Conservation (phyloP, 2,797 vertebrate genomes). For the Graptemys geographica region DNA sequence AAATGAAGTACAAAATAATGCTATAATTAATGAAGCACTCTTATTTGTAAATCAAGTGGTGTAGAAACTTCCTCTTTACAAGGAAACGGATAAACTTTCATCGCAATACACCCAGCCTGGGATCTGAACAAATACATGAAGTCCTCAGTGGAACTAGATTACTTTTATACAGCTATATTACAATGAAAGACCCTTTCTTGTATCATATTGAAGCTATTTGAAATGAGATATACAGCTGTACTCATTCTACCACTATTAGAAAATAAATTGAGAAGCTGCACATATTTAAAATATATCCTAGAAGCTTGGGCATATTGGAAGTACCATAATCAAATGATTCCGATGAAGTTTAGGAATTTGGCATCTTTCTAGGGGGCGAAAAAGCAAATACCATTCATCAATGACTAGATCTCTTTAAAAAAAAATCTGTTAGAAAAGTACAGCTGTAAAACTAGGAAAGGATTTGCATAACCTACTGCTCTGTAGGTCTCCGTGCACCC, state of each 20-base stretch:
- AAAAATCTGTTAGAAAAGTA: conserved; percentile 69
- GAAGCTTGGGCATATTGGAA: neutral
- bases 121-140: conserved; percentile 49
- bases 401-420: conserved; percentile 49
- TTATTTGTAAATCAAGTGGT: conserved; percentile 12
- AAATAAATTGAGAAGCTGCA: conserved; percentile 34
- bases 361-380: neutral
- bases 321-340: conserved; percentile 44
- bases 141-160: conserved; percentile 6
- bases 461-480: conserved; percentile 79
- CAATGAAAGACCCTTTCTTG: conserved; percentile 4
- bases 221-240: conserved; percentile 2
- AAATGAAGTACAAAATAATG: neutral
- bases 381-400: conserved; percentile 36
- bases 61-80: conserved; percentile 43
- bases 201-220: conserved; percentile 30
- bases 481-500: conserved; percentile 70
- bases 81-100: conserved; percentile 52
- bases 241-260: neutral
- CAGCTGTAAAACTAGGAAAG: conserved; percentile 75
- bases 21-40: neutral
- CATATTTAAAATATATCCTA: conserved; percentile 15
- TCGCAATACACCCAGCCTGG: neutral
- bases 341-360: conserved; percentile 54
- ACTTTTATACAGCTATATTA: conserved; percentile 44